phyloP scores from a whole-genome alignment of 2,888 invertebrate species.

The Chrysotoxum bicinctum region DNA sequence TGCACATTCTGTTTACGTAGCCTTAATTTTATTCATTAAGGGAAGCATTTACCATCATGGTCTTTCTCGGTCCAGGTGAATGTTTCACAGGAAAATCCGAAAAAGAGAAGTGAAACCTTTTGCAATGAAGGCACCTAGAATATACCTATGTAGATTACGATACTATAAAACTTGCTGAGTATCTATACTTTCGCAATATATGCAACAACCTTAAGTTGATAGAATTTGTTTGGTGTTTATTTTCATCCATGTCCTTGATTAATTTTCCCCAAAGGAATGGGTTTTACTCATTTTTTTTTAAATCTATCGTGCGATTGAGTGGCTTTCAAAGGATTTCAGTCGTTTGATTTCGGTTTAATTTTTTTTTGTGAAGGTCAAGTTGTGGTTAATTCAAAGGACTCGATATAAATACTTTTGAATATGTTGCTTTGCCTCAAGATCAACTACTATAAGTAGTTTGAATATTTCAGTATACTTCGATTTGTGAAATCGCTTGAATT shows the following conservation, averaged over 20 bases:
- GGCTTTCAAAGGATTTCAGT: slow-evolving; percentile 10
- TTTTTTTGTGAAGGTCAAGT: slow-evolving; percentile 10
- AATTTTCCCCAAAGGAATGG: slow-evolving; percentile 10
- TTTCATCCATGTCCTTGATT: slow-evolving; percentile 21
- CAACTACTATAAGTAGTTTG: background rate
- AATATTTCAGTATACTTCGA: background rate
- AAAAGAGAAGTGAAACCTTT: background rate
- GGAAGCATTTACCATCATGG: slow-evolving; percentile 13
- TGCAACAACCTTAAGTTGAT: slow-evolving; percentile 15
- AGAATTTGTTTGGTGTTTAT: slow-evolving; percentile 13
- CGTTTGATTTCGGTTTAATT: slow-evolving; percentile 7
- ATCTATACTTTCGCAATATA: background rate
- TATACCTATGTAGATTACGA: slow-evolving; percentile 24
- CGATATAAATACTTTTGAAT: background rate
- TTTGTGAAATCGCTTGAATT: background rate
- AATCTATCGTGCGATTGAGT: slow-evolving; percentile 26
- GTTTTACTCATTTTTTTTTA: background rate
- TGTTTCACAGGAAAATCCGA: background rate
- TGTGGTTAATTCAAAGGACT: slow-evolving; percentile 15
- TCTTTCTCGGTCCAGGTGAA: slow-evolving; percentile 6
- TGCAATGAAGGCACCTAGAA: background rate
- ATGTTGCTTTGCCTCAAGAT: background rate
- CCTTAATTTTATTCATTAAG: slow-evolving; percentile 70
- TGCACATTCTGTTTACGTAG: slow-evolving; percentile 58
- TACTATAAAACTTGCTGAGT: background rate